Evolutionary conservation across 2,888 invertebrate species (phyloP).

Genomic region (Pheosia gnoma): DNA sequence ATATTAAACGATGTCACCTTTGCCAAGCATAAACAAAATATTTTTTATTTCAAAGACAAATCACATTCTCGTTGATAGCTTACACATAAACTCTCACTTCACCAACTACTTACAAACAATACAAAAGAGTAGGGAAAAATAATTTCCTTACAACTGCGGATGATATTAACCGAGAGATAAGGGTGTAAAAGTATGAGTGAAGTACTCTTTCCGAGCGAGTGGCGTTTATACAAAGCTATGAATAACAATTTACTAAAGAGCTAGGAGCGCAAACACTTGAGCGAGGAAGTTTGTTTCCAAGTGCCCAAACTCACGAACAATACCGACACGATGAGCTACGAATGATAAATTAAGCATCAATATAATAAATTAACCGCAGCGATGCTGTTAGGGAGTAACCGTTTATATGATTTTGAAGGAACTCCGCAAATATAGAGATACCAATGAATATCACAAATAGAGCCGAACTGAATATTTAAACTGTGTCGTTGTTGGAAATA

Average conservation of each 20-base stretch:
- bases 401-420: background rate
- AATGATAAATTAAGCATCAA: conserved; percentile 51
- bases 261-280: conserved; percentile 79
- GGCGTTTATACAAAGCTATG: conserved; percentile 80
- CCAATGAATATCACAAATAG: background rate
- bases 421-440: background rate
- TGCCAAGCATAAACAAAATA: background rate
- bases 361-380: conserved; percentile 10
- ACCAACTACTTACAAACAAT: conserved; percentile 58
- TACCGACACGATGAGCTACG: conserved; percentile 67
- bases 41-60: conserved; percentile 15
- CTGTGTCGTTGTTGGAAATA: too few species aligned
- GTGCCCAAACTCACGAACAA: conserved; percentile 80
- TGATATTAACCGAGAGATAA: conserved; percentile 74
- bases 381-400: background rate
- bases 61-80: conserved; percentile 23
- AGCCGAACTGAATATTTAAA: too few species aligned
- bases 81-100: conserved; percentile 39
- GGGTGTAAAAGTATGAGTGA: conserved; percentile 65
- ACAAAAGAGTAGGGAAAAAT: conserved; percentile 57
- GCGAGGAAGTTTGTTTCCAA: conserved; percentile 78
- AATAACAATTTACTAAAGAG: conserved; percentile 83
- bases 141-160: conserved; percentile 65
- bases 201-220: conserved; percentile 74
- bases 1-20: background rate